Conservation (phyloP, 2,888 invertebrate genomes). For the Athalia cordata region DNA sequence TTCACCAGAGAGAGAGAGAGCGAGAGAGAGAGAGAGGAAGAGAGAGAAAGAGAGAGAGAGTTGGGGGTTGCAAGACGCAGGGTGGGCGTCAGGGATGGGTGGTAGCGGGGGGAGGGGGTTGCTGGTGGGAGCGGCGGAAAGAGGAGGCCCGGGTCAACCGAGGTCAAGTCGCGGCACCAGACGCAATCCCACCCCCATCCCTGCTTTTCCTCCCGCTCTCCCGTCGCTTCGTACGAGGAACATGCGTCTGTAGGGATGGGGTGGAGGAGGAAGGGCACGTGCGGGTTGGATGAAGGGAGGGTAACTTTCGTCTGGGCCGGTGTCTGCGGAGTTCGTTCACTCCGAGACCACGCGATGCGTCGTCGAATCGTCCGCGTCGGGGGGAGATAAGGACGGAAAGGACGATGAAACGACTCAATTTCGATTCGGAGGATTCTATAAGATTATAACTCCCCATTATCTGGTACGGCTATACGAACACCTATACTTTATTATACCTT, state of each 20-base stretch:
- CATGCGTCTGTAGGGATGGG: constrained; percentile 48
- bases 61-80: constrained; percentile 53
- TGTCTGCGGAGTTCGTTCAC: constrained; percentile 64
- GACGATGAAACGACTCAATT: constrained; percentile 21
- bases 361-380: constrained; percentile 46
- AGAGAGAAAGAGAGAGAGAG: constrained; percentile 56
- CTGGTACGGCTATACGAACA: neutral
- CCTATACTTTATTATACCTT: neutral
- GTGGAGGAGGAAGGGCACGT: constrained; percentile 17
- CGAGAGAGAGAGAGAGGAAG: constrained; percentile 46
- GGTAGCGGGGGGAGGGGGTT: constrained; percentile 36
- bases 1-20: constrained; percentile 49
- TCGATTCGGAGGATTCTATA: neutral
- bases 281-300: constrained; percentile 40
- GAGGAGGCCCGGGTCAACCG: constrained; percentile 71
- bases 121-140: constrained; percentile 54
- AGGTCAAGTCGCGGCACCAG: constrained; percentile 73
- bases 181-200: constrained; percentile 67
- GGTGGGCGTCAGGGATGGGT: constrained; percentile 54
- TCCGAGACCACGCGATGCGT: constrained; percentile 51
- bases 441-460: neutral
- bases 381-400: constrained; percentile 24
- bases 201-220: constrained; percentile 54
- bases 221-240: constrained; percentile 55
- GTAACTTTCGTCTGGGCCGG: constrained; percentile 61